A percentile compares a stretch with the other conserved stretches of the same genome.
phyloP scores from a whole-genome alignment of 1,140 invertebrate genomes.

The Trialeurodes vaporariorum region DNA sequence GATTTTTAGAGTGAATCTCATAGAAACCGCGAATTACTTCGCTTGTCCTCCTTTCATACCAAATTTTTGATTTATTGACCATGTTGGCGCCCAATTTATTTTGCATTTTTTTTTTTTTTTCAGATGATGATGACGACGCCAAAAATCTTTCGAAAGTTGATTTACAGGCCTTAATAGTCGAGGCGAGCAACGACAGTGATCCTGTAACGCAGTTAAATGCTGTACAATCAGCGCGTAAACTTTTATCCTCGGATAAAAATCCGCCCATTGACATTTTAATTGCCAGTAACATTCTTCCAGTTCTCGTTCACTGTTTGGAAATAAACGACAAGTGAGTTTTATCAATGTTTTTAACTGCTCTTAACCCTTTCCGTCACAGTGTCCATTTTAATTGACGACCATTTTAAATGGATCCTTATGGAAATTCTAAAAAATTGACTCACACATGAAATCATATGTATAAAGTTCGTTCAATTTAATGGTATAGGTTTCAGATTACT shows the following conservation, averaged over 20 bases:
- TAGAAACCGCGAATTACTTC: too few relatives aligned
- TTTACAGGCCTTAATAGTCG: constrained; percentile 49
- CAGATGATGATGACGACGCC: constrained; percentile 62
- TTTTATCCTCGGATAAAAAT: constrained; percentile 93
- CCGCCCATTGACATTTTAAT: constrained; percentile 98
- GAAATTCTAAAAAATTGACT: too few relatives aligned
- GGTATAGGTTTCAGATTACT: too few relatives aligned
- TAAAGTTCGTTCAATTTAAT: too few relatives aligned
- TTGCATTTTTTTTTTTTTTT: constrained; percentile 20
- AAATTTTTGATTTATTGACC: too few relatives aligned
- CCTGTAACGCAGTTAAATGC: constrained; percentile 61
- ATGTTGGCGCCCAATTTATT: not conserved
- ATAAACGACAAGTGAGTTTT: constrained; percentile 55
- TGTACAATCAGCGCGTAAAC: constrained; percentile 79
- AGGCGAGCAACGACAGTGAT: constrained; percentile 56
- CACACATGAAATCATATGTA: too few relatives aligned
- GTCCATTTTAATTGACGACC: too few relatives aligned
- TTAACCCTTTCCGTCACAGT: too few relatives aligned
- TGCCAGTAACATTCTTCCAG: constrained; percentile 81
- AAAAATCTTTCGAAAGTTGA: constrained; percentile 50
- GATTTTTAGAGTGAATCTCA: too few relatives aligned
- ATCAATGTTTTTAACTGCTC: constrained; percentile 27
- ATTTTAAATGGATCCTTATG: too few relatives aligned
- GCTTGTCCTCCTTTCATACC: too few relatives aligned
- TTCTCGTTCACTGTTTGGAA: constrained; percentile 81